A percentile compares a stretch with the other conserved stretches of the same genome.
Evolutionary conservation across 2,888 invertebrate genomes (phyloP).

Genomic region (Glyphotaelius pellucidus): DNA sequence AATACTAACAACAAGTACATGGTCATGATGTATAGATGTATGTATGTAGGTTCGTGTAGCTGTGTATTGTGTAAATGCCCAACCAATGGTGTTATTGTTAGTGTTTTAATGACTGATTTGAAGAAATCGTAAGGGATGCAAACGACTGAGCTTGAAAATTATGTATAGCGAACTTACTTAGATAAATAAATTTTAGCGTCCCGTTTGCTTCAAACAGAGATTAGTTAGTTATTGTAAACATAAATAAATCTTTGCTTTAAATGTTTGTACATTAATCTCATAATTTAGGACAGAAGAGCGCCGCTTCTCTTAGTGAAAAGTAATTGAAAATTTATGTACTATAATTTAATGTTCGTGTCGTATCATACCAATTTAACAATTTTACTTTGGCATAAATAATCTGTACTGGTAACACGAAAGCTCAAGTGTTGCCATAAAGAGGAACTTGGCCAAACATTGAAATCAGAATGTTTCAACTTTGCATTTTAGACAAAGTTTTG

Average conservation of each 20-base stretch:
- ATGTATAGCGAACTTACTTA: not conserved
- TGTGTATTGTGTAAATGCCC: too few relatives aligned
- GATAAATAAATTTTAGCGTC: not conserved
- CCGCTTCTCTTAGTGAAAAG: not conserved
- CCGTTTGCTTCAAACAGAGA: not conserved
- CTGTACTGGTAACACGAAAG: not conserved
- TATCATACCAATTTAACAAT: slow-evolving; percentile 4
- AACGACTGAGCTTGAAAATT: not conserved
- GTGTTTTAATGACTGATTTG: too few relatives aligned
- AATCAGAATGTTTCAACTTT: not conserved
- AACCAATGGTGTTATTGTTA: too few relatives aligned
- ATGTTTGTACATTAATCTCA: not conserved
- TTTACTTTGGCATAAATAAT: slow-evolving; percentile 23
- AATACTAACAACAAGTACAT: too few relatives aligned
- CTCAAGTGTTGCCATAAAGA: not conserved
- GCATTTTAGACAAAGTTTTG: not conserved
- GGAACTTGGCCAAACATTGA: not conserved
- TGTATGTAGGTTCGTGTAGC: too few relatives aligned
- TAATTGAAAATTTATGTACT: slow-evolving; percentile 12
- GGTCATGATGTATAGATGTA: too few relatives aligned
- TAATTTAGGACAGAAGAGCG: not conserved
- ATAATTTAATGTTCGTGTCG: not conserved
- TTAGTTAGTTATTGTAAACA: not conserved
- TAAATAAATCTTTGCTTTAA: not conserved
- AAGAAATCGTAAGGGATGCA: not conserved